A percentile compares a stretch with the other conserved stretches of the same genome.
Evolutionary conservation across 2,888 invertebrate species (phyloP).

Genomic region (Scaptomyza flava): DNA sequence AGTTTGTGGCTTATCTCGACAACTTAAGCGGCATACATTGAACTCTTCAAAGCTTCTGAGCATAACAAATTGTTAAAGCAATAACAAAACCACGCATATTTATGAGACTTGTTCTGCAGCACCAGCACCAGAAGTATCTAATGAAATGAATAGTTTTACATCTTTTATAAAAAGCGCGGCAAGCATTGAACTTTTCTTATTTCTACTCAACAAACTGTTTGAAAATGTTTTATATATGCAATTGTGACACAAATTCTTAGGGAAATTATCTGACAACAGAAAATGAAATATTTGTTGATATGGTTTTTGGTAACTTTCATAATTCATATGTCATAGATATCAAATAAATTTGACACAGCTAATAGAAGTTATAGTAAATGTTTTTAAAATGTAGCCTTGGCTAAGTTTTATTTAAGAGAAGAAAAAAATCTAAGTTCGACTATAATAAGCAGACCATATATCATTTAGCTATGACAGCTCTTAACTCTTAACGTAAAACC

Average conservation of each 20-base stretch:
- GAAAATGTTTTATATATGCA: slow-evolving; percentile 7
- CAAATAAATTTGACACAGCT: background rate
- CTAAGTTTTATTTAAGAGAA: slow-evolving; percentile 13
- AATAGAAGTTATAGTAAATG: background rate
- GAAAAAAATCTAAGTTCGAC: slow-evolving; percentile 7
- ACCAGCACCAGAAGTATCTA: slow-evolving; percentile 13
- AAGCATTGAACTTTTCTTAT: slow-evolving; percentile 54
- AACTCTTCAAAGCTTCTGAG: slow-evolving; percentile 42
- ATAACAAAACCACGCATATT: slow-evolving; percentile 31
- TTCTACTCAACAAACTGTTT: background rate
- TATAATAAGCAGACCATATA: slow-evolving; percentile 43
- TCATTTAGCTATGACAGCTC: slow-evolving; percentile 55
- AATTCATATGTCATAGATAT: too few relatives aligned
- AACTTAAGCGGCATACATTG: slow-evolving; percentile 49
- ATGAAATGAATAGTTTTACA: slow-evolving; percentile 14
- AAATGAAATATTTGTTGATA: too few relatives aligned
- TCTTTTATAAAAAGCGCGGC: slow-evolving; percentile 31
- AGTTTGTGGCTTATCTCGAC: slow-evolving; percentile 57
- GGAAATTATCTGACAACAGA: background rate
- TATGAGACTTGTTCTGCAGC: slow-evolving; percentile 25
- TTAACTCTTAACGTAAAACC: slow-evolving; percentile 8
- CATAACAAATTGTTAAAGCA: background rate
- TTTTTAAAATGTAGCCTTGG: slow-evolving; percentile 32
- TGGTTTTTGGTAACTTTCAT: too few relatives aligned
- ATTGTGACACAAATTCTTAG: background rate